These are phyloP conservation scores for Channa argus DNA, from an alignment of 2,113 vertebrate species.

Conservation along the genomic window DNA sequence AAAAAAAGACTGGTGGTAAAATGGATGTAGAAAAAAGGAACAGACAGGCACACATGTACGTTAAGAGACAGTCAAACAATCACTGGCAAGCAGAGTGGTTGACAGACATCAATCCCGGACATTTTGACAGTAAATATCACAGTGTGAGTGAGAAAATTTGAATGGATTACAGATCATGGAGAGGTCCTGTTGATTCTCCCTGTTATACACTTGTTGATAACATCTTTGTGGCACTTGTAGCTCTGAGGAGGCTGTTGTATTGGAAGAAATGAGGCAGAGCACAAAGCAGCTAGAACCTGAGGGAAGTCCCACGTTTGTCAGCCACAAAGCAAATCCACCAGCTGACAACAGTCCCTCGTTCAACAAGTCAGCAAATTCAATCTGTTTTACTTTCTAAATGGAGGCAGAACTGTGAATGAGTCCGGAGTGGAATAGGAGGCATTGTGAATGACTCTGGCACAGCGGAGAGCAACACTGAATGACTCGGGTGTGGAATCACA, in stretches of 20 bases:
- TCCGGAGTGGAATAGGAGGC: conserved; percentile 31
- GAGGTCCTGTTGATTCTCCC: conserved; percentile 23
- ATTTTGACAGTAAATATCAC: conserved; percentile 43
- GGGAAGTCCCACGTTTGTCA: conserved; percentile 49
- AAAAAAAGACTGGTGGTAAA: conserved; percentile 47
- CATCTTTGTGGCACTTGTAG: conserved; percentile 26
- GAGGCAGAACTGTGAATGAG: conserved; percentile 52
- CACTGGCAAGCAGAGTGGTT: conserved; percentile 49
- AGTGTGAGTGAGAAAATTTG: conserved; percentile 19
- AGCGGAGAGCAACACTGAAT: conserved; percentile 38
- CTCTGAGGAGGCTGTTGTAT: conserved; percentile 37
- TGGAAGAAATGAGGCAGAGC: conserved; percentile 55
- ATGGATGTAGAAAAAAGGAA: conserved; percentile 47
- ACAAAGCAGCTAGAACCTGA: conserved; percentile 33
- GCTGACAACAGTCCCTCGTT: conserved; percentile 27
- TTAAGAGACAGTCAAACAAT: conserved; percentile 47
- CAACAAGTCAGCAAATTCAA: conserved; percentile 58
- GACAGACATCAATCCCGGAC: conserved; percentile 40
- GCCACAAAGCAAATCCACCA: conserved; percentile 55
- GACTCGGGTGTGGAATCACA: conserved; percentile 60
- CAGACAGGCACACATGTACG: conserved; percentile 56
- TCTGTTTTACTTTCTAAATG: conserved; percentile 33
- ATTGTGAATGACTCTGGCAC: conserved; percentile 46
- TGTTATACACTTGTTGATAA: conserved; percentile 36
- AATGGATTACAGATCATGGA: conserved; percentile 10